Base-by-base conservation (phyloP, 1,140 invertebrate species). In the Saccostrea glomerata region DNA sequence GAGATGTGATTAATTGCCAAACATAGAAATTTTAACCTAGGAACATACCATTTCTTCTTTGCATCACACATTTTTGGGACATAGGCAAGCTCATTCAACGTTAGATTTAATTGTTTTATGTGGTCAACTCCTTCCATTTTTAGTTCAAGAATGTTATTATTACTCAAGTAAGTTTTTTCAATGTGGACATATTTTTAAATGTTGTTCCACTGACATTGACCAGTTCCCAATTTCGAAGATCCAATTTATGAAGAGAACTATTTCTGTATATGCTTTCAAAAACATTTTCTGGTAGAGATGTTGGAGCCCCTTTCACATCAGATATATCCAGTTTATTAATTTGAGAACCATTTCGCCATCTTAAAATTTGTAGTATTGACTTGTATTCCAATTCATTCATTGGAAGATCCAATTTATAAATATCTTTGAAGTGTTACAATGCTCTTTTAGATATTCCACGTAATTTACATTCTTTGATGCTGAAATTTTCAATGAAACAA, bases 1-100 rank as follows among this genome's bases (percentile, higher is more conserved):
- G 70, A 77, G 13, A 77, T 77, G 30, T 77, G 70, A 77, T 77
- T 77, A 3, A 77, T 77, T 36, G 70, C 70, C 2, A 77, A 17
- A 7, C 12, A 77, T 7, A 77, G 15, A 30, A 12, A 12, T 25
- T 36, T 36, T 36, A 36, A 36, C 13, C 30, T 13, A 12, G 25
- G 70, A 36, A 77, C 25, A 4, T 30, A 77, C 25, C 6, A 36
- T 36, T 36, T 36, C 0, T 36, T 36, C 0, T 77, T 36, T 77
- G 0, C 2, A 36, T 36, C 15, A 30, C 70, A 77, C 25, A 77
- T 30, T 15, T 2, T 30, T 15, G 70, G 70, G 3, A 77, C 25
- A 12, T 15, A 17, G 11, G 25, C 9, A 36, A 77, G 70, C 15
- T 77, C 25, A 12, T 77, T 77, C 30, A 9, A 30, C 30, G 25